Percentiles rank a stretch among this genome's conserved stretches.
Evolutionary conservation across 2,888 invertebrate species (phyloP).

Genomic region (Agonum fuliginosum): DNA sequence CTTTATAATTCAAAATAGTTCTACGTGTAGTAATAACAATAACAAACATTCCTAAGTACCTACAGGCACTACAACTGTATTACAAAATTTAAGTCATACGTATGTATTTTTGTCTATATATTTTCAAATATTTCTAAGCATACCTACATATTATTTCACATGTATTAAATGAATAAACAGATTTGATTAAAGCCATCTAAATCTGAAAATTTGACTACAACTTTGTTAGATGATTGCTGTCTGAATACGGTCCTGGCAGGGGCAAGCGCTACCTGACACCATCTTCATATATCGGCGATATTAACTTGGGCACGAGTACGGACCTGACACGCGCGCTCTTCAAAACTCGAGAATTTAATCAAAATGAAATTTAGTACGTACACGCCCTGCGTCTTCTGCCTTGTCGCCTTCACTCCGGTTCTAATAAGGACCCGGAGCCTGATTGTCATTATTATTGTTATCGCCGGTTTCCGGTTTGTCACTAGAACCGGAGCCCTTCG

Average conservation of each 20-base stretch:
- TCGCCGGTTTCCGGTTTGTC: constrained; percentile 15
- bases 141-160: no score
- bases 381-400: constrained; percentile 13
- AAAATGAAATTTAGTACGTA: constrained; percentile 58
- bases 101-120: no score
- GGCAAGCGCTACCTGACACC: constrained; percentile 37
- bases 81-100: no score
- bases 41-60: no score
- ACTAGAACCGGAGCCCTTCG: constrained; percentile 7
- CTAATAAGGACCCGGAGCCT: constrained; percentile 44
- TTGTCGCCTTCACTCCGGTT: background rate
- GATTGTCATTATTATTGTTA: constrained; percentile 46
- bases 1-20: no score
- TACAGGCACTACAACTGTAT: no score
- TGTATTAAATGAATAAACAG: no score
- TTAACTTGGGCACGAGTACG: constrained; percentile 41
- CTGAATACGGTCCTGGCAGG: background rate
- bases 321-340: constrained; percentile 42
- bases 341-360: constrained; percentile 59
- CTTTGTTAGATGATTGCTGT: no score
- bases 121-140: no score
- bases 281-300: constrained; percentile 59
- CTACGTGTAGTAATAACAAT: no score
- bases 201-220: no score
- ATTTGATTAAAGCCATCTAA: no score